Evolutionary conservation across 2,113 vertebrate genomes (phyloP), one percentile per base, ranked within the genome.

Genomic region (Axis porcinus): DNA sequence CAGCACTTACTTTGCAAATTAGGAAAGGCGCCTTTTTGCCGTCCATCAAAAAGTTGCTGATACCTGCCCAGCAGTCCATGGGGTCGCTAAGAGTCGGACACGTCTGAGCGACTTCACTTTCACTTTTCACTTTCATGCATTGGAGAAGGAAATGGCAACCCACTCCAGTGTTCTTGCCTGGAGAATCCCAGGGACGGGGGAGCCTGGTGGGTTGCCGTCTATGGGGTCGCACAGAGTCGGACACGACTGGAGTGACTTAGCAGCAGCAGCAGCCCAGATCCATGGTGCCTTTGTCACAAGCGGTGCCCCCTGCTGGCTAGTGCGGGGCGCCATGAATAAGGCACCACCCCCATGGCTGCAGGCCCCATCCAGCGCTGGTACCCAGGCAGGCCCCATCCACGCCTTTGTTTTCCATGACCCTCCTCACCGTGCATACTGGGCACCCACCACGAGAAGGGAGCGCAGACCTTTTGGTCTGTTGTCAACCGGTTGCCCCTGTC

Each of bases 361-460:
- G 40, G 15, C 40, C 58, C 1, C 1, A 0, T 6, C 28, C 28
- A 4, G 33, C 12, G 14, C 3, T 19, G n/a, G 70, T 78, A 47
- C 78, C 55, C 2, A 11, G 88, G 17, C 70, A 14, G 30, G 33
- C 8, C 58, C 25, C n/a, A 5, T 74, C 36, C 2, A 0, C 6
- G 33, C 30, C 23, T 2, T 17, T 52, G 40, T 54, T 57, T 97
- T 99, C 99, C 99, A 99, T 99, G 99, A 99, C 99, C n/a, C 0
- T 33, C 33, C 13, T 93, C 98, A 99, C 99, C 99, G 0, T 99
- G 99, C 97, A 99, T 99, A 98, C 98, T 99, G 99, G 99, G 99
- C 86, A 99, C 99, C 0, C 99, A 99, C 98, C 99, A 99, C 19
- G 99, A 99, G 98, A 99, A 99, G 96, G 99, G 99, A 2, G 99